Base-by-base conservation (phyloP, 1,140 invertebrate genomes). In the Araneus ventricosus region DNA sequence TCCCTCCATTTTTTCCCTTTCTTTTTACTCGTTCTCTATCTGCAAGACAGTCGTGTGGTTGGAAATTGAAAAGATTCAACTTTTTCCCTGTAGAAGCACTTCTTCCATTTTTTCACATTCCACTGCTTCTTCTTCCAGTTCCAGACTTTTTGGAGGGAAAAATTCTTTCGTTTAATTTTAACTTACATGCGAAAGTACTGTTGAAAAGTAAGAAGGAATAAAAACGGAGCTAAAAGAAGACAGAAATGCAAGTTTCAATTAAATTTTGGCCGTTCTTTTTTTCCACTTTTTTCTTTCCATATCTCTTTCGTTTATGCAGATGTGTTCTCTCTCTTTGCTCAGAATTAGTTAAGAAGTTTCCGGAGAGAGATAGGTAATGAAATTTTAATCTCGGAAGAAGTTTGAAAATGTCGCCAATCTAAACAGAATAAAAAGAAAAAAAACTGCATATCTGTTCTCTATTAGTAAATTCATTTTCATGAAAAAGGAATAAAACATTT, bases 91-190 rank as follows among this genome's bases (percentile, higher is more conserved):
- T 57, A 86, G 39, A 14, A 45, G 52, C 14, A 41, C 24, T 30
- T 63, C 22, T 39, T 41, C n/a, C n/a, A 14, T 30, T 70, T 45
- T 70, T 88, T 41, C 24, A 67, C 22, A n/a, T 87, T 63, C 24
- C 27, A 27, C 22, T 41, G 22, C 1, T 24, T 34, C 5, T 67
- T 7, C 5, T 27, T 52, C 39, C n/a, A 57, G n/a, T 85, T 86
- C 6, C 45, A 52, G 7, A 30, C 17, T 59, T 84, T 37, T 86
- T 37, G 5, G 34, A 88, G 17, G 20, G 34, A 67, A 88, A 67
- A 88, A 67, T 41, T 34, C 20, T n/a, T 70, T 88, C 61, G 41
- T 88, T 88, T 88, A 88, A 88, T 88, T 88, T 88, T 70, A 88
- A 41, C 61, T 67, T 57, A 86, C 30, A 86, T 86, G 39, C 4